Conservation (phyloP, 2,888 invertebrate species). For the Sinelater perroti region DNA sequence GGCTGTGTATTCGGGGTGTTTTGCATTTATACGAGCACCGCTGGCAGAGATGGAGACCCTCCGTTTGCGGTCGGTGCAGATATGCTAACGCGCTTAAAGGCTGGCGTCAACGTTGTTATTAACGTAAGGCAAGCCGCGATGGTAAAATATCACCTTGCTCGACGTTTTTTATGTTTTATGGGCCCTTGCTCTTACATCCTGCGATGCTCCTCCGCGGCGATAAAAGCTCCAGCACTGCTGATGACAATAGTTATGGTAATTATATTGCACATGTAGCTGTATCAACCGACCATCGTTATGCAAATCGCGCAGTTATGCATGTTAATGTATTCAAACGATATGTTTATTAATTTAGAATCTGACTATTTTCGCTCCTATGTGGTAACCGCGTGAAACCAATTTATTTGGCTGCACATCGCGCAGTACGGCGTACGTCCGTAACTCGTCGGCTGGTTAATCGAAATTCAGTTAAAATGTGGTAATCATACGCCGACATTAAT, state of each 20-base stretch:
- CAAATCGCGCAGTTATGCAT: slow-evolving; percentile 36
- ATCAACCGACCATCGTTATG: slow-evolving; percentile 35
- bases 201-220: slow-evolving; percentile 30
- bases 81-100: slow-evolving; percentile 36
- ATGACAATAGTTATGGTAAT: slow-evolving; percentile 40
- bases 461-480: not conserved
- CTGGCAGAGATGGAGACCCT: slow-evolving; percentile 31
- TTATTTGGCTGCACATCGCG: slow-evolving; percentile 24
- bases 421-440: no score
- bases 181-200: slow-evolving; percentile 34
- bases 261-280: slow-evolving; percentile 37
- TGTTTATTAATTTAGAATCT: slow-evolving; percentile 39
- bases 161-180: slow-evolving; percentile 37
- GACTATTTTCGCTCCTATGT: slow-evolving; percentile 24
- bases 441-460: slow-evolving; percentile 9
- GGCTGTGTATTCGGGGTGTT: slow-evolving; percentile 21
- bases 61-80: slow-evolving; percentile 31
- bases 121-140: slow-evolving; percentile 33
- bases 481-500: not conserved
- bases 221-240: slow-evolving; percentile 33
- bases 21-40: slow-evolving; percentile 37
- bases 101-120: slow-evolving; percentile 37
- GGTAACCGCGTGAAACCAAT: slow-evolving; percentile 27
- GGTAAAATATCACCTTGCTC: slow-evolving; percentile 38
- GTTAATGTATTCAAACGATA: slow-evolving; percentile 40